Conservation (phyloP, 2,797 vertebrate genomes). For the Cryptoprocta ferox region DNA sequence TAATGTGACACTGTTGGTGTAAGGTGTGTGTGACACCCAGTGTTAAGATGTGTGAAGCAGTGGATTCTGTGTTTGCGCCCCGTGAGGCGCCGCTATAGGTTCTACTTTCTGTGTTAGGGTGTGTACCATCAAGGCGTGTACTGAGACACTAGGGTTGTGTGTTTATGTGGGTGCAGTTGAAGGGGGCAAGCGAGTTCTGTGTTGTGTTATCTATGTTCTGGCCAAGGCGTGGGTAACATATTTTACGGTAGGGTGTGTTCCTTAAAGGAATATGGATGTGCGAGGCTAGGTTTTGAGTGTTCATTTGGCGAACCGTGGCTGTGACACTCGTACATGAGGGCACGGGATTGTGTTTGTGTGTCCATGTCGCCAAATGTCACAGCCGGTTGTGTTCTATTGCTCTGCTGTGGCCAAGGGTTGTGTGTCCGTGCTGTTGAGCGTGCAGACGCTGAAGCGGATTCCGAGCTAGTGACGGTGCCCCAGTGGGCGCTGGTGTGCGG, state of each 20-base stretch:
- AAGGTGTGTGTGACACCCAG: constrained; percentile 68
- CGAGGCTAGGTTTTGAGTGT: constrained; percentile 6
- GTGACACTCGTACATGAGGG: not conserved
- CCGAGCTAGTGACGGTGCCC: constrained; percentile 65
- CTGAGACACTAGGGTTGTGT: constrained; percentile 20
- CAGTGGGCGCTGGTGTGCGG: constrained; percentile 79
- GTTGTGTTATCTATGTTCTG: constrained; percentile 2
- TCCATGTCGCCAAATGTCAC: constrained; percentile 28
- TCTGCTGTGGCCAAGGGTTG: constrained; percentile 9
- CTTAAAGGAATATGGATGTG: constrained; percentile 9
- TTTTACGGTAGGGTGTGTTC: constrained; percentile 63
- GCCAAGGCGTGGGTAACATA: not conserved
- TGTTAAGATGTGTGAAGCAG: constrained; percentile 53
- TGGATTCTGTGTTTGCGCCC: not conserved
- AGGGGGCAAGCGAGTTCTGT: not conserved
- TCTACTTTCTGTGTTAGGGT: constrained; percentile 46
- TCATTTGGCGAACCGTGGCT: not conserved
- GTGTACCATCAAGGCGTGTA: constrained; percentile 53
- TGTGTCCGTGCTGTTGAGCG: constrained; percentile 75
- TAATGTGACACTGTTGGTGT: constrained; percentile 64
- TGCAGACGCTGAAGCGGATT: constrained; percentile 61
- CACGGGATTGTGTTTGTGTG: constrained; percentile 51
- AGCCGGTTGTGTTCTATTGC: constrained; percentile 17
- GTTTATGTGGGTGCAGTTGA: constrained; percentile 25
- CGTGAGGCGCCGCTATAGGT: constrained; percentile 56